A percentile compares a stretch with the other conserved stretches of the same genome.
Evolutionary conservation across 2,113 vertebrate genomes (phyloP).

Genomic region (Neomonachus schauinslandi): DNA sequence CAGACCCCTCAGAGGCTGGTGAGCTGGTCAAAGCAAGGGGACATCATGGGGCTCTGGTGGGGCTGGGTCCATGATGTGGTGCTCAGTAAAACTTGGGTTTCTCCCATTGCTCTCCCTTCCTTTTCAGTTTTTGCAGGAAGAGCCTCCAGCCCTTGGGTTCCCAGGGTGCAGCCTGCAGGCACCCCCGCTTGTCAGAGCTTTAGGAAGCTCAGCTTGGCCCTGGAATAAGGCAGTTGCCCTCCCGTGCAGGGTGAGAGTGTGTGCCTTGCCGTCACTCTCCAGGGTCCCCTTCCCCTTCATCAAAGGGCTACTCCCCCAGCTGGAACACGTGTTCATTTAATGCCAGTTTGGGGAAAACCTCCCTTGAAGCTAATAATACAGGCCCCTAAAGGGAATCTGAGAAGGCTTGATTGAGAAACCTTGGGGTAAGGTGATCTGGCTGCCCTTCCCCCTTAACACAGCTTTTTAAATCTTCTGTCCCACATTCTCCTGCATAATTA

Average conservation of each 20-base stretch:
- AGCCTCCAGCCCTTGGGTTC: conserved; percentile 63
- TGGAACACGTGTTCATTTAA: background rate
- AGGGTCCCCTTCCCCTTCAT: accelerated
- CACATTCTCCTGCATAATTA: conserved; percentile 50
- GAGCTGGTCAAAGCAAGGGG: background rate
- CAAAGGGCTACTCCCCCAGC: background rate
- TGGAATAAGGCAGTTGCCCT: conserved; percentile 60
- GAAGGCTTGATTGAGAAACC: conserved; percentile 43
- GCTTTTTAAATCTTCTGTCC: conserved; percentile 59
- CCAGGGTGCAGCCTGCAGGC: conserved; percentile 71
- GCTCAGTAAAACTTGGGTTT: conserved; percentile 49
- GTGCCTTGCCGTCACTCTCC: background rate
- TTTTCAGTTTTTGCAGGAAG: conserved; percentile 75
- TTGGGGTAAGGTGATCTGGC: conserved; percentile 43
- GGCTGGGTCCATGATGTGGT: background rate
- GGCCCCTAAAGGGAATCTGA: conserved; percentile 25
- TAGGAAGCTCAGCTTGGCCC: conserved; percentile 54
- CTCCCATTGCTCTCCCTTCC: conserved; percentile 29
- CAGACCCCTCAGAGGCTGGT: background rate
- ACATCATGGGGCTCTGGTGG: background rate
- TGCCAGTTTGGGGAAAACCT: conserved; percentile 14
- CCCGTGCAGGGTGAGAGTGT: background rate
- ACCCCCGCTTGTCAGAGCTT: conserved; percentile 52
- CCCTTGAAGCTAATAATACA: background rate
- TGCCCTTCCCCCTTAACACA: background rate